Evolutionary conservation across 2,888 invertebrate genomes (phyloP).

Genomic region (Andrena fulva): DNA sequence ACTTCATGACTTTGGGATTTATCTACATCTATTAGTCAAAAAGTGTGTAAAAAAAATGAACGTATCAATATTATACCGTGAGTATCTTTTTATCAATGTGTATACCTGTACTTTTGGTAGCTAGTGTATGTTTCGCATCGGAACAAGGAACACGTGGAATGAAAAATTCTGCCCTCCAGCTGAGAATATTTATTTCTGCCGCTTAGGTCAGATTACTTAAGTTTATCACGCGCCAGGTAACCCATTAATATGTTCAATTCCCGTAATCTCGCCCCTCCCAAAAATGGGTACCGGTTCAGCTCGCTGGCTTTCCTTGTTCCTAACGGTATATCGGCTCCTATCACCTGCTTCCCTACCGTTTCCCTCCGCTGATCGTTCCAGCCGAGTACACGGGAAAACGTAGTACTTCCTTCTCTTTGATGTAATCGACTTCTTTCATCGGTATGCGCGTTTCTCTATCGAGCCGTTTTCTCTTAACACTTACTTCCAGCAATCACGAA

Average conservation of each 20-base stretch:
- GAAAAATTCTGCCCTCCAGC: background rate
- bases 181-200: background rate
- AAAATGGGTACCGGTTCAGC: conserved; percentile 75
- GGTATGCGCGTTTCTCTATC: conserved; percentile 18
- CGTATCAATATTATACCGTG: too few relatives aligned
- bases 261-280: conserved; percentile 53
- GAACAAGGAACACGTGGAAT: too few relatives aligned
- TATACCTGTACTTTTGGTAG: too few relatives aligned
- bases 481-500: background rate
- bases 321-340: conserved; percentile 71
- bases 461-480: conserved; percentile 1
- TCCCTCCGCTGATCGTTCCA: conserved; percentile 47
- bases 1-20: too few relatives aligned
- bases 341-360: conserved; percentile 39
- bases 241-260: conserved; percentile 44
- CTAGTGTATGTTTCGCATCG: too few relatives aligned
- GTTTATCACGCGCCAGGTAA: background rate
- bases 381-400: conserved; percentile 45
- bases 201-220: background rate
- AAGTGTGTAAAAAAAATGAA: too few relatives aligned
- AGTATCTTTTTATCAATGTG: too few relatives aligned
- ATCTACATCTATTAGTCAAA: too few relatives aligned
- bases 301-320: conserved; percentile 58
- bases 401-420: conserved; percentile 28
- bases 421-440: conserved; percentile 38